Evolutionary conservation across 2,888 invertebrate species (phyloP), one percentile per base, ranked within the genome.

Genomic region (Athalia circularis): DNA sequence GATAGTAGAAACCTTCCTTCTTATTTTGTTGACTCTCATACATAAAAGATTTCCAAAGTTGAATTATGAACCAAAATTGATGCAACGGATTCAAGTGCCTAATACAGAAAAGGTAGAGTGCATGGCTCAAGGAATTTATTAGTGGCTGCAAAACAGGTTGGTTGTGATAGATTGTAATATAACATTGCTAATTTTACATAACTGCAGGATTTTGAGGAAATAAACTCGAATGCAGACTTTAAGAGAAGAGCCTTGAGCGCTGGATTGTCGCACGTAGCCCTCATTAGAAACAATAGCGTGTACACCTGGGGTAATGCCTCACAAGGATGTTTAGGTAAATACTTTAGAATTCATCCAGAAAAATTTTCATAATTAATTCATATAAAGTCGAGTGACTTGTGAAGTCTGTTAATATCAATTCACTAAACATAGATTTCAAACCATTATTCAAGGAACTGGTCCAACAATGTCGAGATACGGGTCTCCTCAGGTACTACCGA

Each of bases 241-340:
- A 86, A 92, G 89, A 78, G 90, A 87, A 88, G 90, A 82, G 88
- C 91, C 8, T 86, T 94, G 65, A 92, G 92, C 82, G 92, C 93
- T 84, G 94, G 94, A 11, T 93, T 92, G 84, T 92, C 92, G 82
- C 94, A 94, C 86, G 92, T 92, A 11, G 93, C 92, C 6, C 88
- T 93, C 11, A 91, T 94, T 45, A 91, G 94, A 80, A 93, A 94
- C 83, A 92, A 92, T 57, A 91, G 29, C 29, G 91, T 94, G 4
- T 94, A 92, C 85, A 93, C 93, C 1, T 94, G 94, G 94, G 94
- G 94, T 9, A 91, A 91, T 81, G 90, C 92, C 3, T 88, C 89
- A 13, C 90, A 92, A 68, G 93, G 93, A n/a, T 93, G 92, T 85
- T 88, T 93, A 82, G 93, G 93, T 90, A 82, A 83, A 82, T 80